Evolutionary conservation across 2,888 invertebrate species (phyloP), one percentile per base, ranked within the genome.

Genomic region (Limenitis camilla): DNA sequence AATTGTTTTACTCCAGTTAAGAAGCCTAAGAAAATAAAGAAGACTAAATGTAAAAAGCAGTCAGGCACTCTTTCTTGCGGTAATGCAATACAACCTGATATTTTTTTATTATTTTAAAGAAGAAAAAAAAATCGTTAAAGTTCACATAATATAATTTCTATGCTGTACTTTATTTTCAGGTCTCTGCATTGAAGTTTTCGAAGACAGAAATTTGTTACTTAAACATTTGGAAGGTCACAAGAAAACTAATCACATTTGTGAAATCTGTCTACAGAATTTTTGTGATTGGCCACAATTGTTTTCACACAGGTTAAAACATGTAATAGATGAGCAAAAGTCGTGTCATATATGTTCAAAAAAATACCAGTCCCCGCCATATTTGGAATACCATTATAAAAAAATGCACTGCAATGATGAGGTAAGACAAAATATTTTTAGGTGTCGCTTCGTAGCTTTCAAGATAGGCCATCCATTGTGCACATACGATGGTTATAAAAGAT

Each of bases 311-410:
- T 28, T 77, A 0, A 40, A 51, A 8, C 82, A 83, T 54, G 43
- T 80, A 5, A 66, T 70, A 0, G 27, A 47, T 0, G 60, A 58
- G 2, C 65, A 73, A 38, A 49, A 59, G 5, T 55, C 44, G 30
- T 83, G 82, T 52, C 76, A 78, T 40, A 56, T 80, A 10, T 82
- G 82, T 51, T 44, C 49, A 2, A 69, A 67, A 52, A 55, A 53
- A 31, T 71, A 55, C 50, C 47, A 32, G 3, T 51, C 66, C 8
- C 48, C 59, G 4, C 2, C 55, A 0, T 58, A 66, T 35, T 57
- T 81, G 55, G 78, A 82, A 56, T 63, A 62, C 49, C 82, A 82
- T 58, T 80, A 76, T 50, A 67, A 70, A 44, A 69, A 58, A 44
- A 11, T 53, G 4, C 67, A 67, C 55, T 61, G 67, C 40, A 68